Base-by-base conservation (phyloP, 2,797 vertebrate species). In the Rhadinocentrus ornatus region DNA sequence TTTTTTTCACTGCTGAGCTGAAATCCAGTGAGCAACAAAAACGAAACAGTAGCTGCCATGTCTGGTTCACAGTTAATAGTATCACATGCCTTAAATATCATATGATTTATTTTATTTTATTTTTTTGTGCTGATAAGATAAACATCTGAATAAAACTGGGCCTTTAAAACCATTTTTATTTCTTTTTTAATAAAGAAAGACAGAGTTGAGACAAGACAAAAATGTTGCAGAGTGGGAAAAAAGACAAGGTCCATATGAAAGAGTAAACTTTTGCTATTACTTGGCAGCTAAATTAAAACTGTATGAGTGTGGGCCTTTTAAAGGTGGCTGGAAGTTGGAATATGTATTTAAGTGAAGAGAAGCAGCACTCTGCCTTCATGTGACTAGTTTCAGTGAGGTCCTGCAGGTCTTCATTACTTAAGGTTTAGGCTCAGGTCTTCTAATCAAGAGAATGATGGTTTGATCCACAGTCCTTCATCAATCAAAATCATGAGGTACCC, bases 41-140 rank as follows among this genome's bases (percentile, higher is more conserved):
- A 67, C 0, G 3, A 80, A 88, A 89, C 83, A 87, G 78, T 82
- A 31, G 81, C 52, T 18, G 39, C 60, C 75, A 86, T 91, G 81
- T 89, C 65, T 81, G 63, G 27, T 66, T 75, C 69, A 58, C 55
- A 66, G 71, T 73, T 84, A 80, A 83, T 71, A 73, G 59, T 59
- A 81, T 89, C 90, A 91, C 89, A 90, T 91, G 91, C 69, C 35
- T 71, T 29, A 75, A 41, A 75, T 77, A 80, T 91, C 84, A 86
- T 85, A 87, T 91, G 92, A 92, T 84, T 80, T n/a, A n/a, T n/a
- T n/a, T n/a, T n/a, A n/a, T n/a, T 69, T 56, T 86, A 80, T 75
- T 66, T 68, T 56, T 86, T 81, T 75, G 65, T 68, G 35, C 50
- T 66, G 75, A 80, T 41, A 66, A 71, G 77, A 87, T 62, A 57